Evolutionary conservation across 2,113 vertebrate genomes (phyloP), one percentile per base, ranked within the genome.

Genomic region (Gopherus evgoodei): DNA sequence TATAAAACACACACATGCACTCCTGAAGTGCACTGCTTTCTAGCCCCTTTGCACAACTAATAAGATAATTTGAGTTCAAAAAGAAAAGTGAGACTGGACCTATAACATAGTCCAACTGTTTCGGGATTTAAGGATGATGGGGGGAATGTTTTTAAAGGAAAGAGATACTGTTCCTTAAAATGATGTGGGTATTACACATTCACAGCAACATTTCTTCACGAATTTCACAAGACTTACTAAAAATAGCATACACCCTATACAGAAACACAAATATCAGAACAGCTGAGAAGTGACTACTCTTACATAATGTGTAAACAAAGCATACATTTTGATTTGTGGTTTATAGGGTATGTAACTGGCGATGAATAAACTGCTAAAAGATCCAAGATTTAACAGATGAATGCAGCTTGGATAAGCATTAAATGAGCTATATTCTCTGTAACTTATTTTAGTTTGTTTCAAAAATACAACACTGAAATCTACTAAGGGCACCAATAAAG

Each of bases 301-400:
- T 53, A 72, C 72, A 44, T n/a, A 49, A 49, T 1, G 83, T 38
- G 86, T 72, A 95, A 86, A 78, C 8, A 88, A 44, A 93, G 14
- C 49, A 53, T 75, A 88, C 79, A 24, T 81, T 53, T 53, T 0
- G 0, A 49, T 31, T 83, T 56, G 3, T 80, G 56, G 49, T 91
- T 95, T 89, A 91, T 92, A 81, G 56, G 84, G 79, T 85, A 84
- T 93, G 90, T 25, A 44, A 95, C 94, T 31, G 62, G 50, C 1
- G 31, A 94, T 17, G 31, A 81, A 11, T 53, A 53, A n/a, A 53
- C 50, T 53, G 42, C 24, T 84, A 62, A 69, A 69, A 31, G 25
- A 88, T 57, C 25, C 10, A 57, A 56, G 54, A 9, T 44, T 38
- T 82, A 72, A 14, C 62, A 35, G 1, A 72, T 31, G 21, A 94